Conservation (phyloP, 2,888 invertebrate genomes). For the Dasypogon diadema region DNA sequence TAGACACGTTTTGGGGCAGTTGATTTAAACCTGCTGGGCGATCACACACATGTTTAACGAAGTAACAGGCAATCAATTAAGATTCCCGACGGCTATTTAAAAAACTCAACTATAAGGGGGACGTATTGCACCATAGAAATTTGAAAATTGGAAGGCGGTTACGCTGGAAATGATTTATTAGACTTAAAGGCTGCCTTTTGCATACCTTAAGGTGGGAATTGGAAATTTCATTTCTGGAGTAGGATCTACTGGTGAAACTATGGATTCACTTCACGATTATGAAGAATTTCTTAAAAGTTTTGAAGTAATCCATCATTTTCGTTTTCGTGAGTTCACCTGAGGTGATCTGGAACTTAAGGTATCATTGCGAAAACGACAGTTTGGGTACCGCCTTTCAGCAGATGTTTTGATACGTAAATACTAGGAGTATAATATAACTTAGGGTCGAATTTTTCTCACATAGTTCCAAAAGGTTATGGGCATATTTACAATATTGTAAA, state of each 20-base stretch:
- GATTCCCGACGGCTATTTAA: conserved; percentile 34
- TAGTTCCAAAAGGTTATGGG: no score
- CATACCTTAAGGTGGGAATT: neutral
- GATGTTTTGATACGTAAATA: no score
- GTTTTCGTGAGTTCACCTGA: neutral
- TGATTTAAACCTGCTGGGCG: neutral
- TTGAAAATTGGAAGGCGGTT: conserved; percentile 21
- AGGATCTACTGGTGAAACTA: no score
- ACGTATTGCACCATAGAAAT: conserved; percentile 9
- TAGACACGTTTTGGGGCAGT: neutral
- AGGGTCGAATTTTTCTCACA: no score
- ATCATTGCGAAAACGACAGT: no score
- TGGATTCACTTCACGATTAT: no score
- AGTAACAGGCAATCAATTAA: conserved; percentile 1
- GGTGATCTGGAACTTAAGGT: neutral
- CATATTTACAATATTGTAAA: no score
- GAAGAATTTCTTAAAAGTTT: neutral
- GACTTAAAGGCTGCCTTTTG: neutral
- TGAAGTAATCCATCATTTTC: neutral
- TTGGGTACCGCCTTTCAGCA: no score
- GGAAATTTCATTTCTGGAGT: neutral
- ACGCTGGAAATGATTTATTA: conserved; percentile 22
- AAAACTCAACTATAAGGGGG: conserved; percentile 25
- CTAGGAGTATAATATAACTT: no score
- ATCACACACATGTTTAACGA: neutral